Evolutionary conservation across 1,140 invertebrate genomes (phyloP), one percentile per base, ranked within the genome.

Genomic region (Metopolophium dirhodum): DNA sequence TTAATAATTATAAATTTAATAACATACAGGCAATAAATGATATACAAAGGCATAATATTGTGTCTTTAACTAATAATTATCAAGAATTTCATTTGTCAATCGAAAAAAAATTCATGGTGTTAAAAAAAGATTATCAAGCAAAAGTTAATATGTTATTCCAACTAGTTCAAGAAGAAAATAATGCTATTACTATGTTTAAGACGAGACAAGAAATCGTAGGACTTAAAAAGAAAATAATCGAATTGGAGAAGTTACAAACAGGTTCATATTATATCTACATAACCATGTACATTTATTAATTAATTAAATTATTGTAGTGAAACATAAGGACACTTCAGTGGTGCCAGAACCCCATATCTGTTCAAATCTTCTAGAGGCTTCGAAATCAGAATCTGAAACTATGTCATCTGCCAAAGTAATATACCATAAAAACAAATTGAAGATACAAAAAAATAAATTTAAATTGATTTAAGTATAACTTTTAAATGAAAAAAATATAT

Each of bases 41-140:
- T 41, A 93, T 7, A n/a, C 91, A 86, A 54, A 93, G 49, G 49
- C 91, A 45, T 49, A 57, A 35, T 51, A 86, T 86, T 57, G 49
- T 86, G 22, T 37, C 35, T 51, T 86, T 93, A 45, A 93, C 47
- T 22, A 93, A 93, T 3, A 23, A 57, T 85, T 93, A 37, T 22
- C 91, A 93, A 93, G 82, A 93, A 22, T 93, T 93, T 18, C 91
- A 93, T 57, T 86, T 93, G 26, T 86, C 91, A 41, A 41, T 57
- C 26, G 91, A 93, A 26, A 93, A 93, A 45, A 85, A 93, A 54
- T 45, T 85, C 30, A 30, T 51, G 8, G 11, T 2, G 20, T 93
- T 93, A 41, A 93, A 93, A 57, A 93, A 93, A 41, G n/a, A 86
- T 20, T 93, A 93, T 83, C 82, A 93, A 54, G 82, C 85, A 4